Conservation (phyloP, 2,113 vertebrate species). For the Seriola rivoliana region DNA sequence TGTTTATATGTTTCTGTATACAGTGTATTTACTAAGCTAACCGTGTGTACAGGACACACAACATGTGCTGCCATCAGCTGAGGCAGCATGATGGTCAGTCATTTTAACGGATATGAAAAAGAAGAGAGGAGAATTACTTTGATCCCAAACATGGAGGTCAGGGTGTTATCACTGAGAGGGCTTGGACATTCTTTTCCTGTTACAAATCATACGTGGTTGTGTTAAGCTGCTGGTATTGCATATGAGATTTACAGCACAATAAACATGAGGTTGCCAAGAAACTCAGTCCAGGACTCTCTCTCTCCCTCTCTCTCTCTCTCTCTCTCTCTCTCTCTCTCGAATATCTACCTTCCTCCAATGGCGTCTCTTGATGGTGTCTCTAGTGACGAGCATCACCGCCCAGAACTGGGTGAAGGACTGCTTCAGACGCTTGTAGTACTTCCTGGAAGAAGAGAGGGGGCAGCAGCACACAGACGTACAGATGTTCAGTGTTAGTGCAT, state of each 20-base stretch:
- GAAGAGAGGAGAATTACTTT: neutral
- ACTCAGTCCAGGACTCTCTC: neutral
- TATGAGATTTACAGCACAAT: conserved; percentile 54
- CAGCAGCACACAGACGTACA: conserved; percentile 17
- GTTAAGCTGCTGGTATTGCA: neutral
- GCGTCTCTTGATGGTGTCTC: conserved; percentile 81
- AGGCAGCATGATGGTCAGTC: neutral
- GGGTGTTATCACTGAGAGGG: neutral
- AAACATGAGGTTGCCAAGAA: conserved; percentile 49
- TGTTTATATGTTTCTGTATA: too few relatives aligned
- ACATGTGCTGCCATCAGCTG: too few relatives aligned
- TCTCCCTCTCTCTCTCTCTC: too few relatives aligned
- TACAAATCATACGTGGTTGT: neutral
- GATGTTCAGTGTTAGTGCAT: neutral
- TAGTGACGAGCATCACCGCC: conserved; percentile 86
- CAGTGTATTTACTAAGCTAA: too few relatives aligned
- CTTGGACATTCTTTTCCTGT: neutral
- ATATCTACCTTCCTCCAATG: conserved; percentile 80
- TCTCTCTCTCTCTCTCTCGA: neutral
- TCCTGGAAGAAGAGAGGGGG: conserved; percentile 76
- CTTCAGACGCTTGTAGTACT: conserved; percentile 87
- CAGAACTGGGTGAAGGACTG: conserved; percentile 87
- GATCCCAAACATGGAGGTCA: neutral
- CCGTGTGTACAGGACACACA: too few relatives aligned
- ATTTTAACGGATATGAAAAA: neutral